Conservation (phyloP, 2,113 vertebrate genomes). For the Lophura nycthemera region DNA sequence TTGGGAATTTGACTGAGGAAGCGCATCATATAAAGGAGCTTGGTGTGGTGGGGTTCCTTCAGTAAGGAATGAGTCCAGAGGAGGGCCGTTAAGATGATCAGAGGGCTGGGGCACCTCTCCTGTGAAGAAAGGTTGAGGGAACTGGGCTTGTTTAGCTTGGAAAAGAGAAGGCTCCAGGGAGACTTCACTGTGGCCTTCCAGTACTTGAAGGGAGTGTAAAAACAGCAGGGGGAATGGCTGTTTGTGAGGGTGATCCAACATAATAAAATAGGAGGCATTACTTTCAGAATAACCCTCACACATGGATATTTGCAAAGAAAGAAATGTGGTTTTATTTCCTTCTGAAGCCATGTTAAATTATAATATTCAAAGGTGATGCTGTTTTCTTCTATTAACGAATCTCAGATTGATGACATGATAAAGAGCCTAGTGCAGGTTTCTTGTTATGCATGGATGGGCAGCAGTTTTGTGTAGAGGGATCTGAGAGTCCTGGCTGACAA, state of each 20-base stretch:
- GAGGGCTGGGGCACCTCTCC: too few relatives aligned
- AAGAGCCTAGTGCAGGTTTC: neutral
- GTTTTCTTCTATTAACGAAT: neutral
- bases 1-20: neutral
- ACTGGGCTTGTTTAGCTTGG: too few relatives aligned
- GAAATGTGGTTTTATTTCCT: neutral
- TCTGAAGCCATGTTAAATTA: neutral
- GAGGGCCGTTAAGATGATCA: too few relatives aligned
- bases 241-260: too few relatives aligned
- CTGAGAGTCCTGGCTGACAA: neutral
- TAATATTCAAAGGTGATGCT: neutral
- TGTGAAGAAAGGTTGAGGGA: too few relatives aligned
- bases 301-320: neutral
- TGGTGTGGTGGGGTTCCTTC: neutral
- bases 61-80: neutral
- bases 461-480: neutral
- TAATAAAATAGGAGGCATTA: too few relatives aligned
- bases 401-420: neutral
- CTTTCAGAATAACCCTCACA: too few relatives aligned
- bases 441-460: neutral
- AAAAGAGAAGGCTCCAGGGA: too few relatives aligned
- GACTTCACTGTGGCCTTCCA: too few relatives aligned
- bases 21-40: neutral
- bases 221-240: too few relatives aligned
- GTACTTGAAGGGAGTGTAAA: too few relatives aligned